A percentile compares a stretch with the other conserved stretches of the same genome.
phyloP scores from a whole-genome alignment of 2,888 invertebrate genomes.

The Mylabris sibirica region DNA sequence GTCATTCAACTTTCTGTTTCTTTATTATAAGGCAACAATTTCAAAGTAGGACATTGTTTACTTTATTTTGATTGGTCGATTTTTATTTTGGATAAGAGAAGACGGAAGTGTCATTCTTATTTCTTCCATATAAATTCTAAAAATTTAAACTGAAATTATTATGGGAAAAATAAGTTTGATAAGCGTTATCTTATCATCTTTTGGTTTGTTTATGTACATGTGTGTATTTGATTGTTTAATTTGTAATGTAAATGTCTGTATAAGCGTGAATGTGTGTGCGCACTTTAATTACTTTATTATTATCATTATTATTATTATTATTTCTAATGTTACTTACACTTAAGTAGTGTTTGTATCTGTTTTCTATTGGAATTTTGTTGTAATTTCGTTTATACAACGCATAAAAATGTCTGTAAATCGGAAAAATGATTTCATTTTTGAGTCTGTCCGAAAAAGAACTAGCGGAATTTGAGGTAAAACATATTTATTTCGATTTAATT shows the following conservation, averaged over 20 bases:
- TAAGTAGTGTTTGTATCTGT: not conserved
- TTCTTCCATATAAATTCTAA: not conserved
- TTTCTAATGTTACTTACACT: not conserved
- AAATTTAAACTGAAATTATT: not conserved
- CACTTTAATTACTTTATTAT: not conserved
- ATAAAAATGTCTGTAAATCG: not conserved
- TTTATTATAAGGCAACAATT: not conserved
- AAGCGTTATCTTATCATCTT: not conserved
- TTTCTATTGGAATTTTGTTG: not conserved
- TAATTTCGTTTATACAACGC: not conserved
- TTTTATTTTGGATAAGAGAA: not conserved
- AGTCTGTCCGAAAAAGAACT: not conserved
- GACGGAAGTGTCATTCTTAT: constrained; percentile 3
- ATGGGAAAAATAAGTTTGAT: not conserved
- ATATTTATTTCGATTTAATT: not conserved
- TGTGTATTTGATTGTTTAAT: not conserved
- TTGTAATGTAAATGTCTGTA: not conserved
- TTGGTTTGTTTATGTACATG: not conserved
- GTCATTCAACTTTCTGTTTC: constrained; percentile 6
- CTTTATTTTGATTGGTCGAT: not conserved
- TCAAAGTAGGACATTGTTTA: not conserved
- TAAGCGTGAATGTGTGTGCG: not conserved
- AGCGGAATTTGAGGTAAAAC: not conserved
- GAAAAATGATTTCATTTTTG: not conserved
- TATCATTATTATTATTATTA: not conserved